Conservation (phyloP, 2,888 invertebrate species). For the Amiota minor region DNA sequence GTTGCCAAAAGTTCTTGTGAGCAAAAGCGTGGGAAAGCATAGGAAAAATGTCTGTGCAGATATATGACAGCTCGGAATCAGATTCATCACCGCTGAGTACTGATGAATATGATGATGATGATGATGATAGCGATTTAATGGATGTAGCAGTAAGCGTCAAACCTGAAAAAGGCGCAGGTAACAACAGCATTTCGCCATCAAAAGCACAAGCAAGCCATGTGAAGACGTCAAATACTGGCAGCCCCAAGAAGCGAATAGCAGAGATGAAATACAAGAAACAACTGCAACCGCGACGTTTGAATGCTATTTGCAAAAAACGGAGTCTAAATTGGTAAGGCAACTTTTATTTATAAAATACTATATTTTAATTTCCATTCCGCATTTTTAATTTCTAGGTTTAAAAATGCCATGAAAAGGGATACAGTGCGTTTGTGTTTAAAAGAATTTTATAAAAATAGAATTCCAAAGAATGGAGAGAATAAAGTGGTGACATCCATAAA, state of each 20-base stretch:
- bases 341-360: too few species aligned
- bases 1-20: too few species aligned
- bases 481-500: too few species aligned
- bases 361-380: too few species aligned
- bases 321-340: constrained; percentile 50
- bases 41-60: constrained; percentile 41
- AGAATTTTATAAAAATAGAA: too few species aligned
- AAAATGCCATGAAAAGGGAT: too few species aligned
- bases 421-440: too few species aligned
- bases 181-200: constrained; percentile 34
- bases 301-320: constrained; percentile 49
- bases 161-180: constrained; percentile 2
- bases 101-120: constrained; percentile 56
- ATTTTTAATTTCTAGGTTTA: too few species aligned
- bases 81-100: constrained; percentile 60
- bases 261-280: too few species aligned
- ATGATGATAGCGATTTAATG: constrained; percentile 49
- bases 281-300: neutral
- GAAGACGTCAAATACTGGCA: constrained; percentile 26
- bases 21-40: too few species aligned
- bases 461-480: too few species aligned
- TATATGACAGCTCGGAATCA: constrained; percentile 55
- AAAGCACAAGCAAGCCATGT: neutral
- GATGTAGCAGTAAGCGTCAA: constrained; percentile 40
- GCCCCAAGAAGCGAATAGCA: neutral